Conservation (phyloP, 2,113 vertebrate genomes). For the Prinia subflava region DNA sequence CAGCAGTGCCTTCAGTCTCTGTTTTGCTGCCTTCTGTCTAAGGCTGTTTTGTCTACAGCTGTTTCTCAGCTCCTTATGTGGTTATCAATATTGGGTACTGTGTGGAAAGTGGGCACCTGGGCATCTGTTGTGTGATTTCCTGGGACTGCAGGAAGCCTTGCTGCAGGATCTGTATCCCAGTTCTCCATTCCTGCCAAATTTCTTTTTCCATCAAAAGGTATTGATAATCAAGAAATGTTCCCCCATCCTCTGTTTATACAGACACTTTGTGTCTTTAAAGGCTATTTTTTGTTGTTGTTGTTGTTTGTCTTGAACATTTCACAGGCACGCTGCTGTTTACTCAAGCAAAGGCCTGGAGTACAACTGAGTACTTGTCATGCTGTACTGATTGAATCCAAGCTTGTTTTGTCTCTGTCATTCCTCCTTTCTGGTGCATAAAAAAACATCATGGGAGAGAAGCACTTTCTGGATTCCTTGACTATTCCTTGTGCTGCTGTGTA, state of each 20-base stretch:
- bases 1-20: background rate
- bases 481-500: background rate
- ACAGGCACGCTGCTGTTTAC: conserved; percentile 46
- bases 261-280: conserved; percentile 42
- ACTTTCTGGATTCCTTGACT: background rate
- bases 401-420: background rate
- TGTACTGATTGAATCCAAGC: background rate
- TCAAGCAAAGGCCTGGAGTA: conserved; percentile 10
- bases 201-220: background rate
- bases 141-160: background rate
- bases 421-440: background rate
- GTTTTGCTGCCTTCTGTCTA: background rate
- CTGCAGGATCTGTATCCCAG: background rate
- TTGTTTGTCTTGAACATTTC: conserved; percentile 57
- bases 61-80: background rate
- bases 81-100: background rate
- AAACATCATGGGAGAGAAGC: background rate
- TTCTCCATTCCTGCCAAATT: background rate
- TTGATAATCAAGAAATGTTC: background rate
- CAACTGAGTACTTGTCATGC: conserved; percentile 20
- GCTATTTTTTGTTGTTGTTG: conserved; percentile 27
- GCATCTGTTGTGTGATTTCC: background rate
- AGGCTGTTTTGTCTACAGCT: background rate
- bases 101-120: background rate
- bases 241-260: conserved; percentile 26